A percentile compares a stretch with the other conserved stretches of the same genome.
Evolutionary conservation across 2,888 invertebrate species (phyloP).

Genomic region (Aphelenchoides bicaudatus): DNA sequence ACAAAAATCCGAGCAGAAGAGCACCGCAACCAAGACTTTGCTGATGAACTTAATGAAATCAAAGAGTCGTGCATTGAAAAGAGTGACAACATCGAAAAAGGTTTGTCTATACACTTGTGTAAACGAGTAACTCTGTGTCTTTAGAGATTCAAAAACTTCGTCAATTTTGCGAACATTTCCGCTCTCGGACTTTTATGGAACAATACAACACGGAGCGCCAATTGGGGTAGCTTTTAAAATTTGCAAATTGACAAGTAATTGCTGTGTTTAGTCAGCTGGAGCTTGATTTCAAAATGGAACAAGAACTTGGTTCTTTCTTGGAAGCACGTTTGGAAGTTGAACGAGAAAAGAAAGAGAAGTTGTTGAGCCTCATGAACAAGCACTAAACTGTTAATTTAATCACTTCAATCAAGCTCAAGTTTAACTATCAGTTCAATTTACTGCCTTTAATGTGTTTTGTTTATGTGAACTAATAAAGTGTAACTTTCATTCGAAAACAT

Average conservation of each 20-base stretch:
- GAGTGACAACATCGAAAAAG: constrained; percentile 12
- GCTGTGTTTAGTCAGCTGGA: constrained; percentile 8
- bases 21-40: not conserved
- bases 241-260: too few species aligned
- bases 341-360: not conserved
- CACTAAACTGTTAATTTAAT: too few species aligned
- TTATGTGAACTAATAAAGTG: too few species aligned
- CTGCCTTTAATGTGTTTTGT: too few species aligned
- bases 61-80: not conserved
- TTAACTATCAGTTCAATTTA: too few species aligned
- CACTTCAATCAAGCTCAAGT: too few species aligned
- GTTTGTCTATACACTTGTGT: not conserved
- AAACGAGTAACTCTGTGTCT: too few species aligned
- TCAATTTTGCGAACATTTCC: constrained; percentile 12
- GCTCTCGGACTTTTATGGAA: not conserved
- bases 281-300: not conserved
- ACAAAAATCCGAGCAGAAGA: constrained; percentile 4
- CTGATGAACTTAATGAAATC: not conserved
- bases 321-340: not conserved
- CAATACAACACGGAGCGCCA: too few species aligned
- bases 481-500: too few species aligned
- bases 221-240: too few species aligned
- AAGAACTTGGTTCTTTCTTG: not conserved
- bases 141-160: too few species aligned
- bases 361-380: not conserved